Evolutionary conservation across 2,113 vertebrate genomes (phyloP).

Genomic region (Bubo blakistoni): DNA sequence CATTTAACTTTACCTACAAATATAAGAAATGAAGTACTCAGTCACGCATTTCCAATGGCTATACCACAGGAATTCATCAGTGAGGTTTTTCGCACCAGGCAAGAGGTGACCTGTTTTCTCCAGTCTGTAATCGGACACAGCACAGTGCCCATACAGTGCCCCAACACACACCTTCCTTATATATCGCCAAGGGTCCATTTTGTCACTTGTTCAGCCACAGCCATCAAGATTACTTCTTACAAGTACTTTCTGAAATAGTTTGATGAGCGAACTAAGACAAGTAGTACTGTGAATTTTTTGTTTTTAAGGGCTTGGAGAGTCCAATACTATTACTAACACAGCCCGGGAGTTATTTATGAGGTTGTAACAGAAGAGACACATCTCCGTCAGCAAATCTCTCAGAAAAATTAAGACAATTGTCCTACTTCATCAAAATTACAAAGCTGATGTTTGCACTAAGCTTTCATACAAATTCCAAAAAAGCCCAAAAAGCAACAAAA

Average conservation of each 20-base stretch:
- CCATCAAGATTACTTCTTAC: neutral
- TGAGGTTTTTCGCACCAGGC: neutral
- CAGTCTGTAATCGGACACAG: neutral
- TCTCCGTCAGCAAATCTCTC: neutral
- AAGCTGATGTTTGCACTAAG: neutral
- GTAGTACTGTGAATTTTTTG: neutral
- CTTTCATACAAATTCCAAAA: neutral
- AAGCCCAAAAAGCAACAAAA: neutral
- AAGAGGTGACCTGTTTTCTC: neutral
- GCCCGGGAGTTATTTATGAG: neutral
- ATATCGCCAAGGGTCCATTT: neutral
- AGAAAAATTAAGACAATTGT: neutral
- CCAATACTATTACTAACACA: neutral
- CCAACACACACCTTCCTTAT: neutral
- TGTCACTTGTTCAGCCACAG: neutral
- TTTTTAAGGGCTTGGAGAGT: neutral
- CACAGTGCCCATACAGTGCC: accelerated
- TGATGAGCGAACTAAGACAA: neutral
- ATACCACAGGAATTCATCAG: neutral
- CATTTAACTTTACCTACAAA: neutral
- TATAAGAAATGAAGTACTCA: neutral
- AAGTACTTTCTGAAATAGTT: neutral
- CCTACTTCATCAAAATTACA: neutral
- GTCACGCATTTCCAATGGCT: neutral
- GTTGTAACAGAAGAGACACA: neutral